A percentile compares a stretch with the other conserved stretches of the same genome.
Conservation (phyloP, 2,888 invertebrate species). For the Nephrotoma appendiculata region DNA sequence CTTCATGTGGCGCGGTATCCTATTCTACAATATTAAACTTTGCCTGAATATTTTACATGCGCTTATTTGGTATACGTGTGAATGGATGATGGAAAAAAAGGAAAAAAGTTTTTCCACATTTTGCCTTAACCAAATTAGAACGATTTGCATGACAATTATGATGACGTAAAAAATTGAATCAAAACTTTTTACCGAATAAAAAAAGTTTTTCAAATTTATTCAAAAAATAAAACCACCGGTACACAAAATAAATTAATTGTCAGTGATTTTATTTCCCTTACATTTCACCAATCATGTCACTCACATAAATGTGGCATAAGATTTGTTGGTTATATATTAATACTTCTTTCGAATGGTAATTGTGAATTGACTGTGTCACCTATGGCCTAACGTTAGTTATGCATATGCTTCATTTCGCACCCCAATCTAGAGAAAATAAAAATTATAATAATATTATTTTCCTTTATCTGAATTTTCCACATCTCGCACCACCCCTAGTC, state of each 20-base stretch:
- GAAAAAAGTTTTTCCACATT: background rate
- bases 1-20: background rate
- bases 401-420: background rate
- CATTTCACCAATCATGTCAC: background rate
- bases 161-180: background rate
- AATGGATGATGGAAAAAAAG: background rate
- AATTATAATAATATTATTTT: background rate
- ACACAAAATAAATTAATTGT: background rate
- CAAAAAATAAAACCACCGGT: background rate
- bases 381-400: background rate
- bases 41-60: background rate
- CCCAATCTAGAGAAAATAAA: background rate
- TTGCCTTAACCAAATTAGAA: background rate
- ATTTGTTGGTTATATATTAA: background rate
- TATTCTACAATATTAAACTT: background rate
- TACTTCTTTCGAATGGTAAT: background rate
- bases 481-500: background rate
- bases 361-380: background rate
- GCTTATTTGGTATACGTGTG: background rate
- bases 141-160: background rate
- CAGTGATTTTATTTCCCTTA: background rate
- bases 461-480: background rate
- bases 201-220: background rate
- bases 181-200: background rate
- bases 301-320: background rate